Conservation (phyloP, 2,113 vertebrate species). For the Takifugu flavidus region DNA sequence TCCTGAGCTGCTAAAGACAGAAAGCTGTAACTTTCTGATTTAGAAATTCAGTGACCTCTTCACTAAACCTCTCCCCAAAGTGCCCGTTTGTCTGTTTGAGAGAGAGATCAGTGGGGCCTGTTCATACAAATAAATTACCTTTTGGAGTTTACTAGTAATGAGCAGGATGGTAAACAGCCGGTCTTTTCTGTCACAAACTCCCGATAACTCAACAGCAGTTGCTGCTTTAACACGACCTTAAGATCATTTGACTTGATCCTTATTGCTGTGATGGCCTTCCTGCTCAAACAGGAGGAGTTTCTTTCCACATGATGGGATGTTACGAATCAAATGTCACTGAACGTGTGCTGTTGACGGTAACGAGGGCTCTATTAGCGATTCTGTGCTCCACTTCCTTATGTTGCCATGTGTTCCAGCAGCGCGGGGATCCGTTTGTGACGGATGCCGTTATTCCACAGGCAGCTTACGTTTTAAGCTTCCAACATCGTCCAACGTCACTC, state of each 20-base stretch:
- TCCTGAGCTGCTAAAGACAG: slow-evolving; percentile 5
- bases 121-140: slow-evolving; percentile 5
- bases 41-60: slow-evolving; percentile 51
- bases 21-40: slow-evolving; percentile 4
- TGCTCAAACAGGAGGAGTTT: slow-evolving; percentile 4
- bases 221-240: slow-evolving; percentile 24
- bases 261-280: neutral
- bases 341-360: too few relatives aligned
- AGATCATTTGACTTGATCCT: slow-evolving; percentile 39
- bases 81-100: neutral
- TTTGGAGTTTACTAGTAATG: slow-evolving; percentile 18
- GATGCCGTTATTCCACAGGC: too few relatives aligned
- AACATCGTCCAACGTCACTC: too few relatives aligned
- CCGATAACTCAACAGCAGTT: slow-evolving; percentile 30
- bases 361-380: too few relatives aligned
- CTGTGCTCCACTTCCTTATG: too few relatives aligned
- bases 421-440: too few relatives aligned
- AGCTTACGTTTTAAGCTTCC: too few relatives aligned
- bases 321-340: too few relatives aligned
- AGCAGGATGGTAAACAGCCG: slow-evolving; percentile 26
- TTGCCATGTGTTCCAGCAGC: too few relatives aligned
- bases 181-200: slow-evolving; percentile 14
- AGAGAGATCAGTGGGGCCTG: too few relatives aligned
- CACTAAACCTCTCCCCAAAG: slow-evolving; percentile 19
- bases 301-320: too few relatives aligned